Percentiles rank a stretch among this genome's conserved stretches.
phyloP scores from a whole-genome alignment of 2,888 invertebrate genomes.

The Stenurella melanura region DNA sequence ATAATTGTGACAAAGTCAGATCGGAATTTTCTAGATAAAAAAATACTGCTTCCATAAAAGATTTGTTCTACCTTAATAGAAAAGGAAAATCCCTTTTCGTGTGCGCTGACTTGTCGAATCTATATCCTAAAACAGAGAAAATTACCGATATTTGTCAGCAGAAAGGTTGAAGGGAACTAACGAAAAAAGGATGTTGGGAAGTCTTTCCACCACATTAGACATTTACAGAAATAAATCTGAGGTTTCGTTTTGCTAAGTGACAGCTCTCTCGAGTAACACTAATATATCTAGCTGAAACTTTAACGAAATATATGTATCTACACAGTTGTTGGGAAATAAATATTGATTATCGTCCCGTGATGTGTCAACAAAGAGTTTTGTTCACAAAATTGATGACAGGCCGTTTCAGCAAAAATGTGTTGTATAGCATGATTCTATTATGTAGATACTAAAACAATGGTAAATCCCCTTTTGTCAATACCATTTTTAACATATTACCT shows the following conservation, averaged over 20 bases:
- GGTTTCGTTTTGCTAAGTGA: constrained; percentile 35
- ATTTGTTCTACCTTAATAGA: constrained; percentile 21
- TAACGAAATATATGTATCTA: constrained; percentile 30
- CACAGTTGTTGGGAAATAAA: constrained; percentile 23
- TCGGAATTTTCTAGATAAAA: not conserved
- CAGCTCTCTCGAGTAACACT: constrained; percentile 30
- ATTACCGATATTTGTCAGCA: constrained; percentile 36
- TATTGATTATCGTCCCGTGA: constrained; percentile 19
- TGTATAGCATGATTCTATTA: not conserved
- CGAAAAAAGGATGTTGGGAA: constrained; percentile 22
- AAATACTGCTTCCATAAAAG: not conserved
- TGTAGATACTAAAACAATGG: not conserved
- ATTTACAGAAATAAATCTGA: constrained; percentile 32
- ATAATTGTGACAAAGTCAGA: no score
- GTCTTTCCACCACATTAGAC: constrained; percentile 32
- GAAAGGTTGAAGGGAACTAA: constrained; percentile 27
- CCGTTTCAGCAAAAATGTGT: constrained; percentile 10
- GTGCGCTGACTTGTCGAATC: constrained; percentile 31
- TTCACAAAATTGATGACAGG: constrained; percentile 21
- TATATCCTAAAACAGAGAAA: constrained; percentile 34
- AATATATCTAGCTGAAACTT: constrained; percentile 36
- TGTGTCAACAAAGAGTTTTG: constrained; percentile 10
- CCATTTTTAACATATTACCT: not conserved
- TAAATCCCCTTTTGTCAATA: not conserved
- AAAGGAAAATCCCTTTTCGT: constrained; percentile 16